A percentile compares a stretch with the other conserved stretches of the same genome.
phyloP scores from a whole-genome alignment of 2,888 invertebrate genomes.

The Phalera bucephala region DNA sequence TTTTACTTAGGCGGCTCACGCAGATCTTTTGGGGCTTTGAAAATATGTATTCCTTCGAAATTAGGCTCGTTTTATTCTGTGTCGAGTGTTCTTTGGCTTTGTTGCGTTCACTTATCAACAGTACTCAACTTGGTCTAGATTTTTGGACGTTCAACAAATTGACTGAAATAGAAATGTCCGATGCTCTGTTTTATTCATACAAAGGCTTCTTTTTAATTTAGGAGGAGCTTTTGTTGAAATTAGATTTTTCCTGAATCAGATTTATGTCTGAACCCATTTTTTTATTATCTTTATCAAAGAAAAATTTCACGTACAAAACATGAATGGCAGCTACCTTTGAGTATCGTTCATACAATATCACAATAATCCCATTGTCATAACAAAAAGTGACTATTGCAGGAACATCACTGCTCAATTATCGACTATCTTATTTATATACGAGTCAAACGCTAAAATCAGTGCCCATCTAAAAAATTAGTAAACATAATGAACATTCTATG shows the following conservation, averaged over 20 bases:
- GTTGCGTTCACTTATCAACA: neutral
- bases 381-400: too few species aligned
- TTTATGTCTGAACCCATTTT: neutral
- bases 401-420: too few species aligned
- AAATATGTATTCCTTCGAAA: slow-evolving; percentile 22
- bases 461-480: too few species aligned
- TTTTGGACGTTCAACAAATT: neutral
- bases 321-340: too few species aligned
- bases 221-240: neutral
- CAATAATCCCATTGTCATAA: too few species aligned
- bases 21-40: slow-evolving; percentile 39
- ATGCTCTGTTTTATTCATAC: neutral
- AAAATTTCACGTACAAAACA: neutral
- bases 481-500: too few species aligned
- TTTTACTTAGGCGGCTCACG: slow-evolving; percentile 26
- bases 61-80: slow-evolving; percentile 3
- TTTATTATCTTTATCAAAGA: neutral
- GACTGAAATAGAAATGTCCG: neutral
- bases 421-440: too few species aligned
- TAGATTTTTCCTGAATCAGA: neutral
- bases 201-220: neutral
- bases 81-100: neutral
- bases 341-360: too few species aligned
- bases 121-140: neutral
- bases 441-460: too few species aligned